Evolutionary conservation across 2,797 vertebrate genomes (phyloP).

Genomic region (Arctocebus calabarensis): DNA sequence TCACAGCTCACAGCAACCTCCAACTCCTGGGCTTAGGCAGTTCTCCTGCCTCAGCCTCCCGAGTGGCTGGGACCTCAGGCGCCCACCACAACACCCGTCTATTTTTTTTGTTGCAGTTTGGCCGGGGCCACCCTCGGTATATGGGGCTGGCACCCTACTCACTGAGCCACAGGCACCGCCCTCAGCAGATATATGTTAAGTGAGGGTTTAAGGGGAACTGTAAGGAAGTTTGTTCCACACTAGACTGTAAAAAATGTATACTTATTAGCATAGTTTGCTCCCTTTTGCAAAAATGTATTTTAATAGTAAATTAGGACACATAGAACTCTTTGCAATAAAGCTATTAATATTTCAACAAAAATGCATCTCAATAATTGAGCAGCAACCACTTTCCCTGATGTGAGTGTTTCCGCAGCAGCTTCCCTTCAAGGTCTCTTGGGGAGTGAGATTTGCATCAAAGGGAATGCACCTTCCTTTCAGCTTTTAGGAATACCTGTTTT

Average conservation of each 20-base stretch:
- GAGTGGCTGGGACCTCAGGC: no score
- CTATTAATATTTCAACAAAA: background rate
- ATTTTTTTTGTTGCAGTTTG: no score
- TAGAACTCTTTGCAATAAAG: background rate
- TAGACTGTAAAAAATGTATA: background rate
- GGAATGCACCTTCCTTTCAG: background rate
- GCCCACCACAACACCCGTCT: no score
- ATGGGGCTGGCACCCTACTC: no score
- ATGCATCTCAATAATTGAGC: background rate
- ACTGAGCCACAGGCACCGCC: no score
- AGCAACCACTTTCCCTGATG: background rate
- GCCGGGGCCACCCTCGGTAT: no score
- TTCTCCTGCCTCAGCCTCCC: no score
- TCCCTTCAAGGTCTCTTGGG: background rate
- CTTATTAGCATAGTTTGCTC: background rate
- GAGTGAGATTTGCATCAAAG: background rate
- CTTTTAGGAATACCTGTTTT: conserved; percentile 1
- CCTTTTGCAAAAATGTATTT: background rate
- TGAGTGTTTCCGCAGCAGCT: background rate
- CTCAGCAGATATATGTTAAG: no score
- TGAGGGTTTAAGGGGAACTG: background rate
- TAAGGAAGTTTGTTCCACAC: background rate
- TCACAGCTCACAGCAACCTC: no score
- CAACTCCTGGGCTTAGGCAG: no score
- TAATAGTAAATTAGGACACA: background rate